These are phyloP conservation scores for Whitmania pigra DNA, from an alignment of 1,140 invertebrate species.

Conservation along the genomic window DNA sequence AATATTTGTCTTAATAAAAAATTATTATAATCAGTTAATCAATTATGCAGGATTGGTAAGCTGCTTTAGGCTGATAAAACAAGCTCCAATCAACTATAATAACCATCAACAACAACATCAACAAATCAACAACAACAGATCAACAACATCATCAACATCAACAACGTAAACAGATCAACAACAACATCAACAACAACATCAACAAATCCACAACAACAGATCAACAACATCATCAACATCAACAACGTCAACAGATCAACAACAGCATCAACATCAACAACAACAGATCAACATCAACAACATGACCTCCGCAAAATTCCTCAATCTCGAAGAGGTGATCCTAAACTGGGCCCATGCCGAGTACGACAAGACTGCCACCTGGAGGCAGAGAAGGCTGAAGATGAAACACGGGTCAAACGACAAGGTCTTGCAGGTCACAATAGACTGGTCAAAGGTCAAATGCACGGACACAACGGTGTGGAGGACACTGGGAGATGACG, in stretches of 20 bases:
- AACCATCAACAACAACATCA: background rate
- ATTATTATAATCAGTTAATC: background rate
- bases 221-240: background rate
- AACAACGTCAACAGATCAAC: background rate
- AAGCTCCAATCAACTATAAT: background rate
- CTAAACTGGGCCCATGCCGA: slow-evolving; percentile 42
- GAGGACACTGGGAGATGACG: background rate
- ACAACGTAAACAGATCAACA: background rate
- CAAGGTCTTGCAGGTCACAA: slow-evolving; percentile 34
- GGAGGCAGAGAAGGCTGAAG: background rate
- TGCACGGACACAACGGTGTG: slow-evolving; percentile 29
- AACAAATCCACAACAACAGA: background rate
- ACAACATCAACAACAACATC: background rate
- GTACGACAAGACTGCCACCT: slow-evolving; percentile 35
- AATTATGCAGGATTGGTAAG: background rate
- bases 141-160: background rate
- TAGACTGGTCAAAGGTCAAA: slow-evolving; percentile 41
- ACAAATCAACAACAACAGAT: background rate
- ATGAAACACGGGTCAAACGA: slow-evolving; percentile 31
- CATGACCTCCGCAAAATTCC: slow-evolving; percentile 26
- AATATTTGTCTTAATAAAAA: background rate
- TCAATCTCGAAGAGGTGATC: slow-evolving; percentile 40
- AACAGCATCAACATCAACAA: background rate
- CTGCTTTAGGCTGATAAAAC: background rate
- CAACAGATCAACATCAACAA: slow-evolving; percentile 36